Evolutionary conservation across 2,888 invertebrate genomes (phyloP).

Genomic region (Pyralis farinalis): DNA sequence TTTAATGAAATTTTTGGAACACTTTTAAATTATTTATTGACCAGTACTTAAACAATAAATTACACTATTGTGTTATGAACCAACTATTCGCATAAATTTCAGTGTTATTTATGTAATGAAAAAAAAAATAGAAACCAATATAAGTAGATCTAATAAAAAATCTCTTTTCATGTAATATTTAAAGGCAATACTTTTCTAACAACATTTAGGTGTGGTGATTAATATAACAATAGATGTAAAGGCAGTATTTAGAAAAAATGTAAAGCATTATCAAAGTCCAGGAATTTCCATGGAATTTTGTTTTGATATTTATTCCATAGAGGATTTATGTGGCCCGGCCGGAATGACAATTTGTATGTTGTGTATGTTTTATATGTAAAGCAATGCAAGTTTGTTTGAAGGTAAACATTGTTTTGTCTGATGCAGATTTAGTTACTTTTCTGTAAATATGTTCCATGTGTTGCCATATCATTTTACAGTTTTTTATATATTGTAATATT

Average conservation of each 20-base stretch:
- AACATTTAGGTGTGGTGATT: conserved; percentile 72
- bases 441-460: conserved; percentile 29
- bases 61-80: conserved; percentile 44
- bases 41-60: conserved; percentile 62
- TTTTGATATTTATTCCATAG: conserved; percentile 58
- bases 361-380: conserved; percentile 54
- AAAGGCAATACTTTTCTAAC: conserved; percentile 78
- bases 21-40: conserved; percentile 44
- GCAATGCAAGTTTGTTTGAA: conserved; percentile 62
- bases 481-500: conserved; percentile 9
- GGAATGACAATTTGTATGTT: conserved; percentile 57
- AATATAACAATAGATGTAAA: conserved; percentile 72
- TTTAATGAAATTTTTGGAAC: conserved; percentile 39
- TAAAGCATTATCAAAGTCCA: conserved; percentile 50
- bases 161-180: conserved; percentile 68
- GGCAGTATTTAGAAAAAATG: conserved; percentile 65
- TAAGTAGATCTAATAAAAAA: conserved; percentile 68
- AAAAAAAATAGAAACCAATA: conserved; percentile 45
- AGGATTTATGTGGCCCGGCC: conserved; percentile 52
- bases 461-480: conserved; percentile 35
- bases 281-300: conserved; percentile 46
- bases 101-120: conserved; percentile 41
- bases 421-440: conserved; percentile 64
- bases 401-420: conserved; percentile 47
- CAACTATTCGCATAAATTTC: conserved; percentile 51